Evolutionary conservation across 2,797 vertebrate genomes (phyloP).

Genomic region (Chloroceryle amazona): DNA sequence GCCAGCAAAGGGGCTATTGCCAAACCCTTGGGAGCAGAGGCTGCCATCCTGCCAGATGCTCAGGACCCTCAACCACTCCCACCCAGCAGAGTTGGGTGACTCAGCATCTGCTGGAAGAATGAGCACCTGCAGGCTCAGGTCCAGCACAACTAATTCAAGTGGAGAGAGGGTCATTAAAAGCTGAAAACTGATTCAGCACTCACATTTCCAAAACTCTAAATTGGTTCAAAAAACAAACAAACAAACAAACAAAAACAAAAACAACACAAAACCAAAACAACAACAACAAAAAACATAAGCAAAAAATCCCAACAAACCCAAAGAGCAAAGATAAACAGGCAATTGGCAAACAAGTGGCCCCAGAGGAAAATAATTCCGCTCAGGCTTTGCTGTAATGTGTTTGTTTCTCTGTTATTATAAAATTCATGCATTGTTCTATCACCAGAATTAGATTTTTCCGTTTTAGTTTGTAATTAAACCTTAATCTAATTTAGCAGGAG

Average conservation of each 20-base stretch:
- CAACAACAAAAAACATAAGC: too few species aligned
- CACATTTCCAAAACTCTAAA: constrained; percentile 4
- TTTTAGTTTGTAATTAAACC: constrained; percentile 37
- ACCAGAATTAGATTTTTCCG: constrained; percentile 1
- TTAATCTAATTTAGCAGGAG: constrained; percentile 12
- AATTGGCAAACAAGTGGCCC: background rate
- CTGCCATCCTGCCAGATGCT: background rate
- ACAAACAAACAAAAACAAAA: too few species aligned
- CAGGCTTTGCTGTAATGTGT: background rate
- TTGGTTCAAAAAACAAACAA: background rate
- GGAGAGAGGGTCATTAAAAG: background rate
- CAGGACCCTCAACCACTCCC: background rate
- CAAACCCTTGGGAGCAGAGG: constrained; percentile 4
- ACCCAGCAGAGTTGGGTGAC: background rate
- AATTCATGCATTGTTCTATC: constrained; percentile 1
- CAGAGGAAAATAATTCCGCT: constrained; percentile 26
- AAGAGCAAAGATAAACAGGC: background rate
- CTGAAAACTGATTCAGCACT: background rate
- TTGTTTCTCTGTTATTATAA: constrained; percentile 9
- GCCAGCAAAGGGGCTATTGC: background rate
- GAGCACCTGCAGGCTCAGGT: background rate
- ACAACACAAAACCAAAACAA: too few species aligned
- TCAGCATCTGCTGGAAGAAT: background rate
- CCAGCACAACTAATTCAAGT: background rate
- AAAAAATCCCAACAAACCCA: too few species aligned